Evolutionary conservation across 1,140 invertebrate species (phyloP).

Genomic region (Octopus sinensis): DNA sequence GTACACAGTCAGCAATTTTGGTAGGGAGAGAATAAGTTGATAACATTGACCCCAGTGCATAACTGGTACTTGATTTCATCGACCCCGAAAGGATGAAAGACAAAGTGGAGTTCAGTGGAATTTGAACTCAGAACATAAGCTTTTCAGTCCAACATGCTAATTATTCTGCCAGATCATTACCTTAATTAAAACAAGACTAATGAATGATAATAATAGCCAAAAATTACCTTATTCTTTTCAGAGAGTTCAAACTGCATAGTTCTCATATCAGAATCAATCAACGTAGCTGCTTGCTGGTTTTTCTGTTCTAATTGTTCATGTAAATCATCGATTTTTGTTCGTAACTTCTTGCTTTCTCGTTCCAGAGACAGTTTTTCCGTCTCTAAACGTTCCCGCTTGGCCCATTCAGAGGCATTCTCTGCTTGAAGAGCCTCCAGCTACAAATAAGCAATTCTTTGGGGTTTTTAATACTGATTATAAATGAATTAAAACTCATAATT

Average conservation of each 20-base stretch:
- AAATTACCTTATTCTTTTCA: conserved; percentile 70
- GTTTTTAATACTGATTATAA: too few species aligned
- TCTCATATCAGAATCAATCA: conserved; percentile 67
- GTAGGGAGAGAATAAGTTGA: too few species aligned
- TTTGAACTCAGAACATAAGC: too few species aligned
- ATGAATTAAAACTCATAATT: neutral
- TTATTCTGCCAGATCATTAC: too few species aligned
- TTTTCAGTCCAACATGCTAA: too few species aligned
- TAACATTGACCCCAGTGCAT: too few species aligned
- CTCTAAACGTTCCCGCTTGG: conserved; percentile 81
- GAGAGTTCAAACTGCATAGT: conserved; percentile 72
- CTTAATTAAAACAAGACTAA: too few species aligned
- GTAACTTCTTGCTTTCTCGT: conserved; percentile 84
- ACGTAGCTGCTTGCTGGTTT: conserved; percentile 55
- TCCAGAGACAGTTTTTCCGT: conserved; percentile 83
- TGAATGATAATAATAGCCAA: neutral
- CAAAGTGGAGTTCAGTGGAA: too few species aligned
- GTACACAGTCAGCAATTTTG: too few species aligned
- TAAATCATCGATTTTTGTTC: conserved; percentile 75
- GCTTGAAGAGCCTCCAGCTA: conserved; percentile 79
- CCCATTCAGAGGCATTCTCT: conserved; percentile 91
- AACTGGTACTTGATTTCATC: too few species aligned
- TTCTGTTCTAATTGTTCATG: conserved; percentile 69
- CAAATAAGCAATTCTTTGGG: conserved; percentile 25
- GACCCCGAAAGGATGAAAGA: too few species aligned